Evolutionary conservation across 2,888 invertebrate genomes (phyloP).

Genomic region (Brachyptera putata): DNA sequence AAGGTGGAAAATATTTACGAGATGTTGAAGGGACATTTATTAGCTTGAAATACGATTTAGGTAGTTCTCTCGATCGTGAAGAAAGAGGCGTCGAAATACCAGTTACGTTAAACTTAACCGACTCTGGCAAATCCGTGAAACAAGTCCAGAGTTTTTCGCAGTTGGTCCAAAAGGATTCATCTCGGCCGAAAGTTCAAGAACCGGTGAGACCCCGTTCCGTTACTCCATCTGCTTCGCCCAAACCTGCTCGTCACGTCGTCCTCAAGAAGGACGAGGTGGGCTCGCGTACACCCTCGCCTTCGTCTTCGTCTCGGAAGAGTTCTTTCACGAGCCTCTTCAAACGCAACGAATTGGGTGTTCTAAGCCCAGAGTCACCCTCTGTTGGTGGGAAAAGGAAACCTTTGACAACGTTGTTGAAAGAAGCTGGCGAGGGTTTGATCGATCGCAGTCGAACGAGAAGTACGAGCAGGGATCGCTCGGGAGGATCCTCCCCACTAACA

Average conservation of each 20-base stretch:
- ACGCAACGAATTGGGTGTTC: constrained; percentile 58
- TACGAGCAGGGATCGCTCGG: constrained; percentile 58
- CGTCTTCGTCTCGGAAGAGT: constrained; percentile 67
- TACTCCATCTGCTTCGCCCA: constrained; percentile 32
- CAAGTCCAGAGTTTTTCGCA: constrained; percentile 29
- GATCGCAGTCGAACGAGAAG: constrained; percentile 55
- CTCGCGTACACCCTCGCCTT: constrained; percentile 63
- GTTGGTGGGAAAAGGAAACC: constrained; percentile 40
- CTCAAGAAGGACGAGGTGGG: constrained; percentile 41
- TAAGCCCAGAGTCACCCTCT: constrained; percentile 60
- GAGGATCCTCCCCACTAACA: constrained; percentile 35
- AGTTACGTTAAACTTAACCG: constrained; percentile 29
- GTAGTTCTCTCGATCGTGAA: constrained; percentile 7
- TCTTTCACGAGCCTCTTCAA: constrained; percentile 78
- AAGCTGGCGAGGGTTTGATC: constrained; percentile 42
- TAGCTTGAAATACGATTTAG: not conserved
- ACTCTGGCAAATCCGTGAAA: constrained; percentile 23
- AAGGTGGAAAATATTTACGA: not conserved
- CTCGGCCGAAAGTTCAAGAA: not conserved
- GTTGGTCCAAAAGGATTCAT: constrained; percentile 22
- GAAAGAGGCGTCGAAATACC: constrained; percentile 29
- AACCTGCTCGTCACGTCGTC: constrained; percentile 29
- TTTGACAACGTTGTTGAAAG: constrained; percentile 41
- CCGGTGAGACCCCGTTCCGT: not conserved
- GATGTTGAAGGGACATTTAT: constrained; percentile 3